These are phyloP conservation scores for Pseudomyrmex cubaensis DNA, from an alignment of 1,140 invertebrate genomes.

Conservation along the genomic window DNA sequence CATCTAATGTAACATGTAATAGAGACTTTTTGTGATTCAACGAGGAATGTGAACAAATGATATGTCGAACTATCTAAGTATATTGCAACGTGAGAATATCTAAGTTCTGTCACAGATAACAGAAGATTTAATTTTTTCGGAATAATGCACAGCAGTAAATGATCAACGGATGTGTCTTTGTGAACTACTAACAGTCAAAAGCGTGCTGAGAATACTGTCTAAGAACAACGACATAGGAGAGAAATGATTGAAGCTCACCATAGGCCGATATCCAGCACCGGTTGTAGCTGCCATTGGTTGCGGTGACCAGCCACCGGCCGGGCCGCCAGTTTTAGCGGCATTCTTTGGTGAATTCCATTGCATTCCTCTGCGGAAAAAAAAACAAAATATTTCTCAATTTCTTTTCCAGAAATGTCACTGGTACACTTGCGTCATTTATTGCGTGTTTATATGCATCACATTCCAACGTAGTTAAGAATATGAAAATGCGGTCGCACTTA, in stretches of 20 bases:
- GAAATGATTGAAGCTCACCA: slow-evolving; percentile 86
- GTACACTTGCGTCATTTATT: background rate
- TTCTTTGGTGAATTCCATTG: slow-evolving; percentile 96
- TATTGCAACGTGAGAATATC: background rate
- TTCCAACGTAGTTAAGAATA: background rate
- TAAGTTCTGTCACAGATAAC: background rate
- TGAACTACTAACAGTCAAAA: slow-evolving; percentile 30
- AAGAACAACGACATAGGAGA: slow-evolving; percentile 18
- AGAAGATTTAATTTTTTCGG: background rate
- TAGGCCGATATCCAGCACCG: slow-evolving; percentile 93
- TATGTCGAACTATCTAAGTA: background rate
- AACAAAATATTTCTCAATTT: background rate
- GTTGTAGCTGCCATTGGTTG: slow-evolving; percentile 95
- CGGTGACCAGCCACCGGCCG: slow-evolving; percentile 89
- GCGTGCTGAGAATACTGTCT: slow-evolving; percentile 61
- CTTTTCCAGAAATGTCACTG: background rate
- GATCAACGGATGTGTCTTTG: background rate
- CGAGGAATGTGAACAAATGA: background rate
- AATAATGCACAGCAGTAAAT: slow-evolving; percentile 11
- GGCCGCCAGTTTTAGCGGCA: slow-evolving; percentile 90
- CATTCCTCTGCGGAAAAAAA: slow-evolving; percentile 86
- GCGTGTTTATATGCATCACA: background rate
- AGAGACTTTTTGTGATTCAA: slow-evolving; percentile 11
- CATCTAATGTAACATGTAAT: slow-evolving; percentile 19
- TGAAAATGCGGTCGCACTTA: slow-evolving; percentile 83